These are phyloP conservation scores for Drosophila subpulchrella DNA, from an alignment of 1,140 invertebrate genomes.

Conservation along the genomic window DNA sequence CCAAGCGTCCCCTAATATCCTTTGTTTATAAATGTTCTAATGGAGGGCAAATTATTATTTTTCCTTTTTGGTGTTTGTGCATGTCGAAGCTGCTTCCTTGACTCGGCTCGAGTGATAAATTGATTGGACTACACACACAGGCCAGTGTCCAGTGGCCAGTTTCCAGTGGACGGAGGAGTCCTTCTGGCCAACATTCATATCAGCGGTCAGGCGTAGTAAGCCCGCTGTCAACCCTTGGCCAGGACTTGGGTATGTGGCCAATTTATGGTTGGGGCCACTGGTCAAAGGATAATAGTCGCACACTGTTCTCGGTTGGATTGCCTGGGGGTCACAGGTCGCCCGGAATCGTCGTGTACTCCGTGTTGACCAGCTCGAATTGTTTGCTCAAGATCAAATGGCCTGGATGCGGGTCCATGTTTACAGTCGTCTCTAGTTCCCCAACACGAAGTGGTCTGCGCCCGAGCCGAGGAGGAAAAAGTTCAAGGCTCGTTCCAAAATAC, in stretches of 20 bases:
- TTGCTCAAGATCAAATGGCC: constrained; percentile 77
- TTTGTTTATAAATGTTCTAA: constrained; percentile 84
- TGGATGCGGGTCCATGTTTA: constrained; percentile 54
- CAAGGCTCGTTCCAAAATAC: constrained; percentile 16
- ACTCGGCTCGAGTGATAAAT: constrained; percentile 80
- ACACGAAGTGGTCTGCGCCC: not conserved
- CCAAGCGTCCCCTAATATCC: constrained; percentile 59
- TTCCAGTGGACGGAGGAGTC: constrained; percentile 2
- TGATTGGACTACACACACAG: constrained; percentile 58
- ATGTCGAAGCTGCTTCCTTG: constrained; percentile 59
- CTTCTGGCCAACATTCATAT: constrained; percentile 51
- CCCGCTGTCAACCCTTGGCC: constrained; percentile 70
- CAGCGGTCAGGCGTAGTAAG: constrained; percentile 59
- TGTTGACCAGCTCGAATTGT: constrained; percentile 72
- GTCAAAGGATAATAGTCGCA: constrained; percentile 80
- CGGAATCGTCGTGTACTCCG: constrained; percentile 36
- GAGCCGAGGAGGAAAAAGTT: constrained; percentile 3
- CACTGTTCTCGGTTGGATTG: constrained; percentile 51
- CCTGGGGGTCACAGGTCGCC: constrained; percentile 42
- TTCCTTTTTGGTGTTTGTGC: constrained; percentile 46
- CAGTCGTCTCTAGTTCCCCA: constrained; percentile 55
- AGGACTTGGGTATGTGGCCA: constrained; percentile 73
- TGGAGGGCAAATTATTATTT: constrained; percentile 75
- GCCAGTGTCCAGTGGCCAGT: not conserved
- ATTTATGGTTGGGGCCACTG: constrained; percentile 79